Evolutionary conservation across 2,113 vertebrate genomes (phyloP), one percentile per base, ranked within the genome.

Genomic region (Istiophorus platypterus): DNA sequence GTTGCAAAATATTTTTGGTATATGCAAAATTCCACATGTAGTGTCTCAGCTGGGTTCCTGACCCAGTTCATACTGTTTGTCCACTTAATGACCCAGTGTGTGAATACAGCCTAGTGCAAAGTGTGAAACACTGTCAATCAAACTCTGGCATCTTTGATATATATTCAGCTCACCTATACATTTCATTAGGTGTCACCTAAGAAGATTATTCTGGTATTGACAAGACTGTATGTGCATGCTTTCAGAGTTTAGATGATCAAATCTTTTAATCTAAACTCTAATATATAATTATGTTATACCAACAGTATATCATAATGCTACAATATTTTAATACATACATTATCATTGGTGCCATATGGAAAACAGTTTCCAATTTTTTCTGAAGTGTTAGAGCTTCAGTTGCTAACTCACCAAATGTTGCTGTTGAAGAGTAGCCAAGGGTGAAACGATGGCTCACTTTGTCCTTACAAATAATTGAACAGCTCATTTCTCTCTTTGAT

Each of bases 41-140:
- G 78, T 29, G 87, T 90, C 90, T 93, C 91, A 78, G 81, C 63
- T 92, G 90, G 85, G 89, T 90, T 91, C 85, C 82, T 91, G 87
- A 91, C 93, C 91, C 76, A 91, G 52, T 93, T 93, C 84, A 83
- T 34, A 77, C 62, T 84, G 79, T 91, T 81, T 86, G 88, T 89
- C 88, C 87, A 90, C 76, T 88, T 81, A 61, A 82, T 82, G 78
- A 77, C 31, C 72, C 67, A 73, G 76, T 59, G 54, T 72, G 54
- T 42, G 24, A 81, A 58, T 39, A 61, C 59, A 61, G 63, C 57
- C 47, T 56, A 27, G 51, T 80, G 59, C 51, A 47, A 22, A 47
- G 49, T 69, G 57, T 42, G 52, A 56, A 77, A 52, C 42, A 37
- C 26, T 45, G 47, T 29, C n/a, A 61, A 5, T 15, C 24, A 66